Conservation (phyloP, 2,113 vertebrate species). For the Tyrannus savana region DNA sequence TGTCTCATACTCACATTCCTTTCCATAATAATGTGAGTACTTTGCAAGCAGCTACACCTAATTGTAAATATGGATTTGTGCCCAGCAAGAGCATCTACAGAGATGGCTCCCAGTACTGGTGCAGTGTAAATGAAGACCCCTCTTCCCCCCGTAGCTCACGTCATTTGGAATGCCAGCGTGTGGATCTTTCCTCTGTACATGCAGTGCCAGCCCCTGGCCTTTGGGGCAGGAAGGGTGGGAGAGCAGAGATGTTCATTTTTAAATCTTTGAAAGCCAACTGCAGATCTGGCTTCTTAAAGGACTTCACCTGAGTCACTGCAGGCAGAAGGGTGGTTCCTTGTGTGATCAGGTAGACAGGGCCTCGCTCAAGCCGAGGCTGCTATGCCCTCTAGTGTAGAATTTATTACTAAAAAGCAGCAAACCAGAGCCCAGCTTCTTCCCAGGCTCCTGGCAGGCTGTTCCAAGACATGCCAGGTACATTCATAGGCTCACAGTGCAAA, state of each 20-base stretch:
- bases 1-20: not conserved
- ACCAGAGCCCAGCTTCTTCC: not conserved
- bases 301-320: not conserved
- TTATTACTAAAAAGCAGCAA: not conserved
- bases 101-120: fast-evolving
- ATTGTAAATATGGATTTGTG: not conserved
- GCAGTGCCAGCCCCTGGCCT: not conserved
- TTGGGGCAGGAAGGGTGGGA: not conserved
- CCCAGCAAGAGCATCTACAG: not conserved
- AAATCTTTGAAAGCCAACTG: not conserved
- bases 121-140: fast-evolving
- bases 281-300: not conserved
- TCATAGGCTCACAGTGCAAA: not conserved
- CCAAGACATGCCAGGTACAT: not conserved
- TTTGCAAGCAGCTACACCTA: not conserved
- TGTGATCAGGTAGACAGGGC: not conserved
- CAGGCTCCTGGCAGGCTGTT: not conserved
- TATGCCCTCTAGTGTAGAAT: conserved; percentile 28
- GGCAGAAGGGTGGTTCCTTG: not conserved
- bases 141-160: not conserved
- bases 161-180: not conserved
- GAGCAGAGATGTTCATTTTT: not conserved
- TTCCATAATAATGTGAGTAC: not conserved
- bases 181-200: not conserved
- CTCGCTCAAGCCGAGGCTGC: not conserved